Conservation (phyloP, 1,140 invertebrate genomes). For the Cardiocondyla obscurior region DNA sequence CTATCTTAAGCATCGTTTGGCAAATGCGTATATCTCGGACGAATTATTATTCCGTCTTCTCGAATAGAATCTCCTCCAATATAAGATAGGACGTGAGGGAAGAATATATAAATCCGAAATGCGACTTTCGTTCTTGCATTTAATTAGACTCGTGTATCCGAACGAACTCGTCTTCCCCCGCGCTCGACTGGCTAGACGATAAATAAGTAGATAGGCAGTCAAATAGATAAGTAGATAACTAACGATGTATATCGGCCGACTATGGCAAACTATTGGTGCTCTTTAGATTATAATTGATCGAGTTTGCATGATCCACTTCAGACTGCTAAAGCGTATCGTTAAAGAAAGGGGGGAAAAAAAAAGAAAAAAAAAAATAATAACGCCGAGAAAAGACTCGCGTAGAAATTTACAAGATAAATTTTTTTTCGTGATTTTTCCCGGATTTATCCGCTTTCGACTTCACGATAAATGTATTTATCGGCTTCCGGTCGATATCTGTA, state of each 20-base stretch:
- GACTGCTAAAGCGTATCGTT: background rate
- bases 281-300: conserved; percentile 70
- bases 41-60: conserved; percentile 32
- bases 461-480: background rate
- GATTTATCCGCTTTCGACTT: conserved; percentile 7
- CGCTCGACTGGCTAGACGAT: conserved; percentile 41
- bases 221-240: conserved; percentile 48
- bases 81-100: conserved; percentile 33
- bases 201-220: conserved; percentile 27
- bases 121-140: conserved; percentile 17
- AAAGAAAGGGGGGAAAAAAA: background rate
- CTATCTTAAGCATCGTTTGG: background rate
- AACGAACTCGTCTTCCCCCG: conserved; percentile 38
- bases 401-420: background rate
- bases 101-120: conserved; percentile 32
- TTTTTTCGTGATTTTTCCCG: background rate
- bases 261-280: conserved; percentile 77
- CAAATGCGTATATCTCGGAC: conserved; percentile 6
- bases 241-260: conserved; percentile 35
- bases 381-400: background rate
- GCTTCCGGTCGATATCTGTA: conserved; percentile 17
- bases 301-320: background rate
- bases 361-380: background rate
- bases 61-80: background rate
- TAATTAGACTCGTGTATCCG: conserved; percentile 22